Evolutionary conservation across 2,888 invertebrate species (phyloP).

Genomic region (Sminthurinus aureus): DNA sequence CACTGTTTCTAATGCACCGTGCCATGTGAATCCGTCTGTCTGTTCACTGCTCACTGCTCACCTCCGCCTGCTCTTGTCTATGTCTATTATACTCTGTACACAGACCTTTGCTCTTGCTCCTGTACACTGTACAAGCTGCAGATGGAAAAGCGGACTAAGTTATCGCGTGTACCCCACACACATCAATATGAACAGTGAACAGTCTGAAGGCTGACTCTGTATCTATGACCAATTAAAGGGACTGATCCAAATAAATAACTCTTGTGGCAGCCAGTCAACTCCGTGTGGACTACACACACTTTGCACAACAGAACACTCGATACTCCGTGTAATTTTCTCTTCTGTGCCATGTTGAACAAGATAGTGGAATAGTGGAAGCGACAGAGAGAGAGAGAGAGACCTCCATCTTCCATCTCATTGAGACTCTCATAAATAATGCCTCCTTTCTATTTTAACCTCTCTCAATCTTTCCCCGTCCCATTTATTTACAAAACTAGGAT

Average conservation of each 20-base stretch:
- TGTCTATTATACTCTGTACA: too few relatives aligned
- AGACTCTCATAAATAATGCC: slow-evolving; percentile 25
- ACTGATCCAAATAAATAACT: slow-evolving; percentile 44
- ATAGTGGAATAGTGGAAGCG: neutral
- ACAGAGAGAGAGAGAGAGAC: neutral
- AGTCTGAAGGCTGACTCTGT: slow-evolving; percentile 11
- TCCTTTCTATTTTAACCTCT: slow-evolving; percentile 5
- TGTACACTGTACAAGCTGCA: neutral
- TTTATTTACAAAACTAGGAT: too few relatives aligned
- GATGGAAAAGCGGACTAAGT: neutral
- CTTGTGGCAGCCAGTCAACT: neutral
- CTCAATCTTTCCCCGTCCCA: neutral
- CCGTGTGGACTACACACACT: neutral
- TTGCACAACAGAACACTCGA: neutral
- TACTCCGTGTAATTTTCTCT: neutral
- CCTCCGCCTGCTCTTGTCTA: neutral
- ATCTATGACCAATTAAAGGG: slow-evolving; percentile 42
- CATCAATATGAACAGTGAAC: too few relatives aligned
- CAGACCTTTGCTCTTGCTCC: too few relatives aligned
- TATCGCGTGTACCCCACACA: too few relatives aligned
- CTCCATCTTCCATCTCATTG: neutral
- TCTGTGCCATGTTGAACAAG: neutral
- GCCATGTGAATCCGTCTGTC: neutral
- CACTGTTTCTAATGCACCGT: neutral
- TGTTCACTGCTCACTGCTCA: neutral